Evolutionary conservation across 2,888 invertebrate genomes (phyloP), one percentile per base, ranked within the genome.

Genomic region (Platerodrilus igneus): DNA sequence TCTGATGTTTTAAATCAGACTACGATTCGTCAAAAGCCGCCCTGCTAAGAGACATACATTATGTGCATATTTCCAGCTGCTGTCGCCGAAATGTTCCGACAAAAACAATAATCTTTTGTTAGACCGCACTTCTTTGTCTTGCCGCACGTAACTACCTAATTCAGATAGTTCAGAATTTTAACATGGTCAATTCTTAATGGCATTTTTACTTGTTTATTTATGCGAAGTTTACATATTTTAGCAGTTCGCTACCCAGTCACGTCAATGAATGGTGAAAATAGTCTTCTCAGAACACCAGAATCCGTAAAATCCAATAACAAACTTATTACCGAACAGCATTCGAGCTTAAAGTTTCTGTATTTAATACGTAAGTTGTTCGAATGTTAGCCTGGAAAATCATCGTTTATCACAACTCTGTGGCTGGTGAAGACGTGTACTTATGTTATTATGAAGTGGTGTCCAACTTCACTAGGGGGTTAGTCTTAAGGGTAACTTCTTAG

Each of bases 131-230:
- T 57, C 63, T 60, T 63, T 61, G 62, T 62, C 53, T 53, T 55
- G 60, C 61, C 62, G 61, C 60, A 58, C 52, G 53, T 53, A 58
- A 51, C 57, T 54, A 55, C 55, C 60, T 63, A 63, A 62, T 62
- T 62, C 63, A 53, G 57, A 61, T 60, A 57, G 59, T 59, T 58
- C 57, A 56, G 58, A 56, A 53, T 55, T 51, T 55, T 54, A 53
- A 54, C 53, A 51, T 48, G 48, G 52, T 53, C 54, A 57, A 57
- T 59, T 57, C 58, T 57, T 59, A 61, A 61, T 61, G 60, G 60
- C 47, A 40, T 40, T 42, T 47, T 32, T 40, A 25, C 25, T 47
- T 33, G 35, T 37, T 36, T 37, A 36, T 40, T 43, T 47, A 32
- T 40, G 21, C 29, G 21, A 25, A 36, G 28, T 44, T 44, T 44